These are phyloP conservation scores for Aurelia aurita DNA, from an alignment of 30 jellyfish, hydroid and myxozoan species.

Conservation along the genomic window DNA sequence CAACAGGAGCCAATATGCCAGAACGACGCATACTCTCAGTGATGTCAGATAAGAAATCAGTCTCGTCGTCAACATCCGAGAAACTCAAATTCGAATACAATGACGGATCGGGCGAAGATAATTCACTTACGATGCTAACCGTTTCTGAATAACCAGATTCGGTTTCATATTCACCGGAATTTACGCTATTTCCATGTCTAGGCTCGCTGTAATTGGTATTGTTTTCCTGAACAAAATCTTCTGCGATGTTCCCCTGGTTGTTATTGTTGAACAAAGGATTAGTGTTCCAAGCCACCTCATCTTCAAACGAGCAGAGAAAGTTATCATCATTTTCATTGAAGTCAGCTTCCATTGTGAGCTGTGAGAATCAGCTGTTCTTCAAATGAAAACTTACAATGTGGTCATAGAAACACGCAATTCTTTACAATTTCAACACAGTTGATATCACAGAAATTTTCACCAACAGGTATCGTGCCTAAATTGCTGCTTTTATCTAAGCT, in stretches of 20 bases:
- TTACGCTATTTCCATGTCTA: neutral
- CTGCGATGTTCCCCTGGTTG: neutral
- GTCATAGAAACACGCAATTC: too few species aligned
- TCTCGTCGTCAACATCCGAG: slow-evolving; percentile 35
- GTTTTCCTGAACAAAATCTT: neutral
- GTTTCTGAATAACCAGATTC: slow-evolving; percentile 82
- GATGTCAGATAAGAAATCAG: slow-evolving; percentile 7
- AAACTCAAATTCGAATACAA: slow-evolving; percentile 9
- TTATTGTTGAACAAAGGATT: slow-evolving; percentile 47
- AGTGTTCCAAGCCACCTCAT: slow-evolving; percentile 46
- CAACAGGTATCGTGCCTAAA: too few species aligned
- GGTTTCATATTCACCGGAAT: slow-evolving; percentile 35
- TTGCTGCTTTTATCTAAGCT: too few species aligned
- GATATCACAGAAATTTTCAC: too few species aligned
- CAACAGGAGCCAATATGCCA: neutral
- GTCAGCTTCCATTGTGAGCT: slow-evolving; percentile 38
- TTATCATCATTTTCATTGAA: slow-evolving; percentile 46
- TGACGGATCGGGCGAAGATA: slow-evolving; percentile 55
- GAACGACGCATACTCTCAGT: slow-evolving; percentile 43
- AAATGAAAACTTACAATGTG: neutral
- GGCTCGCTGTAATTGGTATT: neutral
- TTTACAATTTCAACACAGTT: too few species aligned
- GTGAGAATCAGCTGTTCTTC: slow-evolving; percentile 31
- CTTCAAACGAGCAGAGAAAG: slow-evolving; percentile 3
- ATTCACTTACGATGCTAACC: slow-evolving; percentile 38